Evolutionary conservation across 2,113 vertebrate genomes (phyloP).

Genomic region (Seriola rivoliana): DNA sequence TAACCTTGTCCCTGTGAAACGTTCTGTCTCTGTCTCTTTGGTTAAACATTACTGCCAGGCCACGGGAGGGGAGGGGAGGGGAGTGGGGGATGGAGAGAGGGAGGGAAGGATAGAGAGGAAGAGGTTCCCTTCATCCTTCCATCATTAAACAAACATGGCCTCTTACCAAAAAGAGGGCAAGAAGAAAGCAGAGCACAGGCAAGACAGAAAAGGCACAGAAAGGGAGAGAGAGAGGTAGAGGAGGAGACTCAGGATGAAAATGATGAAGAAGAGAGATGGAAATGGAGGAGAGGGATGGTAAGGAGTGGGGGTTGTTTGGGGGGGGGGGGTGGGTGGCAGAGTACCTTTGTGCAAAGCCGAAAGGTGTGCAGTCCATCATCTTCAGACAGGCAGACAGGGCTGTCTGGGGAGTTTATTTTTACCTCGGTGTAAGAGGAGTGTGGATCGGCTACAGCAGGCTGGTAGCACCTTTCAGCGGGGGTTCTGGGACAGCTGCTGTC

Average conservation of each 20-base stretch:
- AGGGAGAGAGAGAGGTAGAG: not conserved
- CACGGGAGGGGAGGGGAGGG: not conserved
- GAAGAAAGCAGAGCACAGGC: slow-evolving; percentile 7
- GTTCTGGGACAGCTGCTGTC: slow-evolving; percentile 48
- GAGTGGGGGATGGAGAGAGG: slow-evolving; percentile 8
- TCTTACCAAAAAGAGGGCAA: slow-evolving; percentile 18
- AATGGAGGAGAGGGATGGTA: slow-evolving; percentile 11
- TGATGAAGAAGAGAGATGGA: slow-evolving; percentile 49
- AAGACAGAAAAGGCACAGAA: slow-evolving; percentile 29
- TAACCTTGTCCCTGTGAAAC: slow-evolving; percentile 75
- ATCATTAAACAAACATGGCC: slow-evolving; percentile 65
- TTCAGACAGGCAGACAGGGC: slow-evolving; percentile 69
- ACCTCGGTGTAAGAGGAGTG: slow-evolving; percentile 55
- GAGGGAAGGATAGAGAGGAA: slow-evolving; percentile 8
- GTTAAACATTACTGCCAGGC: slow-evolving; percentile 71
- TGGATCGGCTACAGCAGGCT: slow-evolving; percentile 46
- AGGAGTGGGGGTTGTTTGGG: not conserved
- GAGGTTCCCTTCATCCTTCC: slow-evolving; percentile 46
- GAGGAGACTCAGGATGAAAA: slow-evolving; percentile 35
- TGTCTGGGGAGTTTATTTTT: slow-evolving; percentile 82
- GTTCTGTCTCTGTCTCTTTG: slow-evolving; percentile 70
- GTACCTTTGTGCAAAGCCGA: slow-evolving; percentile 71
- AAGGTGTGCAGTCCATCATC: slow-evolving; percentile 77
- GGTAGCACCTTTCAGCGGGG: slow-evolving; percentile 44
- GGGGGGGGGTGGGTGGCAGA: not conserved